phyloP scores from a whole-genome alignment of 2,113 vertebrate species.

The Strix aluco region DNA sequence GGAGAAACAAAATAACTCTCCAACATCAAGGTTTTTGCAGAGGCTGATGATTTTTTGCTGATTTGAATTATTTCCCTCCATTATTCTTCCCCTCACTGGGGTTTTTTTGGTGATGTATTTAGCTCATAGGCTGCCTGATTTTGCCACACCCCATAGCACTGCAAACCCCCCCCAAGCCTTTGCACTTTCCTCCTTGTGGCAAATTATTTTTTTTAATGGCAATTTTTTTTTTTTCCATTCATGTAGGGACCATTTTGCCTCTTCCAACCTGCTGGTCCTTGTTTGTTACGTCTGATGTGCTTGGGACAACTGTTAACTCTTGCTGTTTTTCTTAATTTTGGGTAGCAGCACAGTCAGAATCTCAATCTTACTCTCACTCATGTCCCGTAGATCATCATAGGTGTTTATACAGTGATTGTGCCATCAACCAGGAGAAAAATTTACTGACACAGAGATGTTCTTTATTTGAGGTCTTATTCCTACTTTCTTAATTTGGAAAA shows the following conservation, averaged over 20 bases:
- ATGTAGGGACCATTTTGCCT: neutral
- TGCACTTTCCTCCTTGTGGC: neutral
- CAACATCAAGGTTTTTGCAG: neutral
- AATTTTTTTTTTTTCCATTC: neutral
- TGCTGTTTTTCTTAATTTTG: neutral
- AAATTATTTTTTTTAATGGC: neutral
- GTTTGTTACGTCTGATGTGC: neutral
- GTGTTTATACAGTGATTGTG: neutral
- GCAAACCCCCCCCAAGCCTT: neutral
- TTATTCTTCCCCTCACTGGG: neutral
- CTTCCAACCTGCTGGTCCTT: neutral
- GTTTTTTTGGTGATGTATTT: neutral
- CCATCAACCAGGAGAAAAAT: neutral
- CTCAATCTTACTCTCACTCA: neutral
- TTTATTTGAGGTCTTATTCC: neutral
- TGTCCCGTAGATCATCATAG: too few relatives aligned
- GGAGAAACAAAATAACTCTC: too few relatives aligned
- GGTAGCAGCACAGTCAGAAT: neutral
- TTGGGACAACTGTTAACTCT: neutral
- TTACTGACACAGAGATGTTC: neutral
- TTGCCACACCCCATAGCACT: neutral
- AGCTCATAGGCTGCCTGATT: neutral
- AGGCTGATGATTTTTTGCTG: neutral
- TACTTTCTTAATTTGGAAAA: neutral
- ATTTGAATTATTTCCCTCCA: neutral